phyloP scores from a whole-genome alignment of 2,113 vertebrate genomes.

The Bungarus multicinctus region DNA sequence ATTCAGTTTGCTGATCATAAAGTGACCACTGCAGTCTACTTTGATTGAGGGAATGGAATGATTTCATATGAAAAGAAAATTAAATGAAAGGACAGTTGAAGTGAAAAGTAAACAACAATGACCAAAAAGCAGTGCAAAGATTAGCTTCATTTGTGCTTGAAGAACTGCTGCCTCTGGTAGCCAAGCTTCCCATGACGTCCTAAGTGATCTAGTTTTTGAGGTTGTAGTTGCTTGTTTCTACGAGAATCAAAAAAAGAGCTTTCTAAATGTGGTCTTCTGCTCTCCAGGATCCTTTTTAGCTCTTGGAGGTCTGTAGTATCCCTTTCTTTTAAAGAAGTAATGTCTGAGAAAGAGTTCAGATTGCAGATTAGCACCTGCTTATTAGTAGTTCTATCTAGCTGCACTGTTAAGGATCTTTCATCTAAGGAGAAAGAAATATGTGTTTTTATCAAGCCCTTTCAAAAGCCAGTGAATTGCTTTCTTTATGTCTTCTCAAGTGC shows the following conservation, averaged over 20 bases:
- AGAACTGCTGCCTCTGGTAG: constrained; percentile 65
- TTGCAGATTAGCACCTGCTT: constrained; percentile 1
- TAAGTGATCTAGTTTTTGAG: constrained; percentile 47
- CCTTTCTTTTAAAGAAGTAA: constrained; percentile 26
- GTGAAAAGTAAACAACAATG: constrained; percentile 33
- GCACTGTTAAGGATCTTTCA: neutral
- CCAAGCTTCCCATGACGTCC: constrained; percentile 62
- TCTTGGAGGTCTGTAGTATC: constrained; percentile 9
- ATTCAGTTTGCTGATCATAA: constrained; percentile 2
- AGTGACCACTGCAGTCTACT: constrained; percentile 20
- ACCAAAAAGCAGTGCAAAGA: constrained; percentile 36
- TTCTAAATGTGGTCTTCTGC: constrained; percentile 1
- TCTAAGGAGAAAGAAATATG: neutral
- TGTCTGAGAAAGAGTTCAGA: constrained; percentile 5
- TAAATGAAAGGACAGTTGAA: constrained; percentile 32
- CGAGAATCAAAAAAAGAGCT: constrained; percentile 57
- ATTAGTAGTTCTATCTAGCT: neutral
- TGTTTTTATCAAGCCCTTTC: constrained; percentile 31
- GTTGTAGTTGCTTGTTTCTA: constrained; percentile 65
- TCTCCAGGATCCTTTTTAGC: constrained; percentile 9
- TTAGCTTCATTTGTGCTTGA: constrained; percentile 52
- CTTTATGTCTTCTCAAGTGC: constrained; percentile 30
- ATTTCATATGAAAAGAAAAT: constrained; percentile 24
- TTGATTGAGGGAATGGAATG: constrained; percentile 9
- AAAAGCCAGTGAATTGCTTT: constrained; percentile 12